phyloP scores from a whole-genome alignment of 2,888 invertebrate species.

The Cerastoderma edule region DNA sequence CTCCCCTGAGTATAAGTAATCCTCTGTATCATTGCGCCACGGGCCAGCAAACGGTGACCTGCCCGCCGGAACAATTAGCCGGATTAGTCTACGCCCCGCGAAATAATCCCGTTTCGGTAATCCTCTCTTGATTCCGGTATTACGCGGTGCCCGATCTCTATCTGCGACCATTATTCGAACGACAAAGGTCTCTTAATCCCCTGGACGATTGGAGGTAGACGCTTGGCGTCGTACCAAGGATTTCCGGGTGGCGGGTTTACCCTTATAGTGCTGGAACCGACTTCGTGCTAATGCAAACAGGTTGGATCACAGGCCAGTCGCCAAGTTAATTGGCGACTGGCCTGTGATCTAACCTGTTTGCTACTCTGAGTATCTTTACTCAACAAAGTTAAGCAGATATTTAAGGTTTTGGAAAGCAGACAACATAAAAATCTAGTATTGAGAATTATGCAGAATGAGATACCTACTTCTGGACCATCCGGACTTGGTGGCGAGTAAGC shows the following conservation, averaged over 20 bases:
- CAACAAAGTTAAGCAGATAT: too few relatives aligned
- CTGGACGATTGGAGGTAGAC: constrained; percentile 12
- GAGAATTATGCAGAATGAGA: too few relatives aligned
- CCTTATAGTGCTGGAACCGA: too few relatives aligned
- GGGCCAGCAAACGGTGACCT: constrained; percentile 15
- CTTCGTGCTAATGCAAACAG: too few relatives aligned
- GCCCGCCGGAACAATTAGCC: constrained; percentile 26
- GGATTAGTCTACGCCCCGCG: constrained; percentile 31
- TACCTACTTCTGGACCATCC: too few relatives aligned
- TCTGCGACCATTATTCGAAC: constrained; percentile 27
- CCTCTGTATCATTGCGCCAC: constrained; percentile 20
- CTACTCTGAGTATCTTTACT: too few relatives aligned
- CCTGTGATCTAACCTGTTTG: too few relatives aligned
- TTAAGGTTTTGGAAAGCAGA: too few relatives aligned
- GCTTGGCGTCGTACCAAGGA: constrained; percentile 21
- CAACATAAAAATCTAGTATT: too few relatives aligned
- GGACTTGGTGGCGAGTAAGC: too few relatives aligned
- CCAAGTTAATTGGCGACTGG: too few relatives aligned
- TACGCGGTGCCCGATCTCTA: constrained; percentile 41
- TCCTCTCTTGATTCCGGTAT: constrained; percentile 48
- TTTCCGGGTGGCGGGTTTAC: not conserved
- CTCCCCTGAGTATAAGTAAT: constrained; percentile 20
- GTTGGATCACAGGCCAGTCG: too few relatives aligned
- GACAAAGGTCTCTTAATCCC: constrained; percentile 5
- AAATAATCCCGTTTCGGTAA: constrained; percentile 25